phyloP scores from a whole-genome alignment of 2,888 invertebrate species.

The Pseudococcus longispinus region DNA sequence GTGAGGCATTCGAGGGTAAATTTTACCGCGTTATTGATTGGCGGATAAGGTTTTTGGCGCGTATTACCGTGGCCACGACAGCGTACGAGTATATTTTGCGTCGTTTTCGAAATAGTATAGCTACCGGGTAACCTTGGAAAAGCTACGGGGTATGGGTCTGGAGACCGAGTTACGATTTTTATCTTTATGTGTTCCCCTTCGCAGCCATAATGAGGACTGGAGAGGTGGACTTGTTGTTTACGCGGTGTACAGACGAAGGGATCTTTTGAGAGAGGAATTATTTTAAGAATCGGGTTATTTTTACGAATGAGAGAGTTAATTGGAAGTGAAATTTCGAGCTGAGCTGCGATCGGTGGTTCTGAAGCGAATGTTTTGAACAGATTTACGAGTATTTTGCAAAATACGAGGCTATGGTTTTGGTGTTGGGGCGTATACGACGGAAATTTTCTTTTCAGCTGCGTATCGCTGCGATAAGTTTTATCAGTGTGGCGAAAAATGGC shows the following conservation, averaged over 20 bases:
- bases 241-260: neutral
- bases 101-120: slow-evolving; percentile 1
- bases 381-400: neutral
- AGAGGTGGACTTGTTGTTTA: neutral
- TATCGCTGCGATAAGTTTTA: neutral
- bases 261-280: neutral
- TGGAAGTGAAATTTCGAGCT: neutral
- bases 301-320: neutral
- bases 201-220: neutral
- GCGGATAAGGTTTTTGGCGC: neutral
- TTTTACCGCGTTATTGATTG: neutral
- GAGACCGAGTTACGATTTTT: neutral
- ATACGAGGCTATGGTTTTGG: neutral
- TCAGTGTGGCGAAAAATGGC: neutral
- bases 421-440: neutral
- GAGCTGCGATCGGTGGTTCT: neutral
- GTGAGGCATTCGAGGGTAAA: neutral
- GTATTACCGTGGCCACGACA: neutral
- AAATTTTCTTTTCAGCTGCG: neutral
- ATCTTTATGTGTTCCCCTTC: neutral
- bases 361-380: neutral
- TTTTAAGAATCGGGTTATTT: neutral
- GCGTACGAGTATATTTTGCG: slow-evolving; percentile 5
- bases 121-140: neutral
- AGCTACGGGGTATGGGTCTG: neutral